Evolutionary conservation across 2,113 vertebrate species (phyloP), one percentile per base, ranked within the genome.

Genomic region (Urocitellus parryii): DNA sequence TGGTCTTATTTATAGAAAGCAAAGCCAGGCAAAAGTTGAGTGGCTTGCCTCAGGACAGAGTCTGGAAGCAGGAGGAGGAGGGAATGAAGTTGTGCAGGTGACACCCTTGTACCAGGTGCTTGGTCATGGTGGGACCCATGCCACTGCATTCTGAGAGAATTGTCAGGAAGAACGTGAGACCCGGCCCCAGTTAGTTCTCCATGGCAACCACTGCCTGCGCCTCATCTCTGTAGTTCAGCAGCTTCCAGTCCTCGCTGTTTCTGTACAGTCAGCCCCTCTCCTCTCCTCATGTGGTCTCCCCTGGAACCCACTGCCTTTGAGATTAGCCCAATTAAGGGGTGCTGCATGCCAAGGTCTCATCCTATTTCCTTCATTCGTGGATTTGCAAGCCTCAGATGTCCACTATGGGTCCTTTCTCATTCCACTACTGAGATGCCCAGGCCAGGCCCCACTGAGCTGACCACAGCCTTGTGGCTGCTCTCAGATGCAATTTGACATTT

Each of bases 141-240:
- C 56, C 20, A 58, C 17, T 18, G 20, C 27, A 3, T 8, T 14
- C 27, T 48, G 48, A 39, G 37, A 73, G 68, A 73, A 67, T 63
- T 39, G 34, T 24, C 42, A 18, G 53, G 53, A 45, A 65, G n/a
- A 27, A 58, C 14, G 11, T 14, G 18, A 24, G 4, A 4, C 13
- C 14, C 18, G 13, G 12, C 32, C 83, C 53, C 22, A 11, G 56
- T 93, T 34, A 11, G 56, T 93, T 34, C 72, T 83, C 34, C 45
- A 24, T 0, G 9, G 72, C 25, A 88, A n/a, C 53, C 25, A 0
- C 12, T 79, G 39, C 45, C 32, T 25, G 45, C 39, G 14, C 25
- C 8, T 0, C 2, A 2, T 22, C 2, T 39, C 78, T 51, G 7
- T 1, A n/a, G 5, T 20, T 42, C 25, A 22, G 0, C 8, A 0